These are phyloP conservation scores for Micrasema longulum DNA, from an alignment of 1,140 invertebrate genomes.

Conservation along the genomic window DNA sequence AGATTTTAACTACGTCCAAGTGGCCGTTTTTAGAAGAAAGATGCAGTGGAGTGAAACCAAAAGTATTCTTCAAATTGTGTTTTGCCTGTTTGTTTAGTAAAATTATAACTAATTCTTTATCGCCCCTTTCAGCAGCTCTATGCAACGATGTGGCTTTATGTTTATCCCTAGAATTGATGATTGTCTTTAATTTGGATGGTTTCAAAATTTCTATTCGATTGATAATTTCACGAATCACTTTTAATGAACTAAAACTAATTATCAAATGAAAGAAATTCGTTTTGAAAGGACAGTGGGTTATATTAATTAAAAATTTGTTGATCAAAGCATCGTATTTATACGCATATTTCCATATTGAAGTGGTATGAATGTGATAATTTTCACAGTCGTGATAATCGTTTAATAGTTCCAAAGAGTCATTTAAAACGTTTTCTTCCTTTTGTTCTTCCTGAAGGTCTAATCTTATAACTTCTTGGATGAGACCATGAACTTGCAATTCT, in stretches of 20 bases:
- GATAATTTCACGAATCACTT: background rate
- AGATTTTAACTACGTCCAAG: background rate
- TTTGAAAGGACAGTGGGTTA: background rate
- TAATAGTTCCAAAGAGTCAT: background rate
- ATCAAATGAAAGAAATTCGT: conserved; percentile 8
- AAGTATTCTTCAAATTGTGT: background rate
- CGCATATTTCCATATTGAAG: conserved; percentile 6
- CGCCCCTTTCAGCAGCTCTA: background rate
- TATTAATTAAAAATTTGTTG: background rate
- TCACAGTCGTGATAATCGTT: background rate
- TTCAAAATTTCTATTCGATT: background rate
- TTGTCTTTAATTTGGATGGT: background rate
- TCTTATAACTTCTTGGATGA: too few relatives aligned
- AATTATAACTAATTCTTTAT: background rate
- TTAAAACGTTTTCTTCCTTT: background rate
- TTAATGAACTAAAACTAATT: background rate
- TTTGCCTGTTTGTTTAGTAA: background rate
- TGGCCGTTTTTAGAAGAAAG: background rate
- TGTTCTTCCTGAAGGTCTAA: background rate
- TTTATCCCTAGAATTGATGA: background rate
- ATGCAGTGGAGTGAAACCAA: background rate
- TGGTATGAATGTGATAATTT: background rate
- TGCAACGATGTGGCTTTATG: background rate
- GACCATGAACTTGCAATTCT: too few relatives aligned
- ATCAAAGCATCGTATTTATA: conserved; percentile 3